Evolutionary conservation across 2,888 invertebrate species (phyloP).

Genomic region (Campopleginae sp.): DNA sequence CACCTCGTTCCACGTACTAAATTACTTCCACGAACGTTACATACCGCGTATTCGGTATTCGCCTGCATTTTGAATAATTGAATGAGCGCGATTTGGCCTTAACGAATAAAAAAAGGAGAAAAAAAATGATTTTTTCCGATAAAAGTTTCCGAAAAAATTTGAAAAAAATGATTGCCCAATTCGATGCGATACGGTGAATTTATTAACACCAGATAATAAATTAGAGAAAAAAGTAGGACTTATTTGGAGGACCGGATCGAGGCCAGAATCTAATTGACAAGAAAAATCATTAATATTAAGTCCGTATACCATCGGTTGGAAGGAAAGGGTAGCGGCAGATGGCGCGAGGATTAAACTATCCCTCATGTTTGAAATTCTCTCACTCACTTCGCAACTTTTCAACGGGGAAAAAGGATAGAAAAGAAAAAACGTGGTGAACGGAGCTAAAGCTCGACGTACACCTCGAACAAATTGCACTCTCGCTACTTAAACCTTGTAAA

Average conservation of each 20-base stretch:
- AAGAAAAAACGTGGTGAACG: background rate
- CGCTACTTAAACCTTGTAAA: constrained; percentile 33
- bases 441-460: constrained; percentile 41
- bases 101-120: background rate
- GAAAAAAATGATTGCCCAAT: no score
- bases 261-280: background rate
- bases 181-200: background rate
- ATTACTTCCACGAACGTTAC: background rate
- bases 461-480: constrained; percentile 49
- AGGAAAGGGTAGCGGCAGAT: constrained; percentile 21
- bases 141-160: no score
- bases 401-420: background rate
- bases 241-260: background rate
- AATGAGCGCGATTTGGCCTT: background rate
- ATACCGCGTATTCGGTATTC: background rate
- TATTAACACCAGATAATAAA: background rate
- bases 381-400: background rate
- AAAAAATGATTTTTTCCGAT: no score
- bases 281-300: no score
- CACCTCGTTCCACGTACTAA: background rate
- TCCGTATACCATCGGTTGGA: no score
- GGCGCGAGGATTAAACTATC: constrained; percentile 11
- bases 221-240: background rate
- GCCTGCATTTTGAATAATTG: background rate
- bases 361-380: background rate